Percentiles rank a stretch among this genome's conserved stretches.
These are phyloP conservation scores for Zalophus californianus DNA, from an alignment of 2,797 vertebrate genomes.

Conservation along the genomic window DNA sequence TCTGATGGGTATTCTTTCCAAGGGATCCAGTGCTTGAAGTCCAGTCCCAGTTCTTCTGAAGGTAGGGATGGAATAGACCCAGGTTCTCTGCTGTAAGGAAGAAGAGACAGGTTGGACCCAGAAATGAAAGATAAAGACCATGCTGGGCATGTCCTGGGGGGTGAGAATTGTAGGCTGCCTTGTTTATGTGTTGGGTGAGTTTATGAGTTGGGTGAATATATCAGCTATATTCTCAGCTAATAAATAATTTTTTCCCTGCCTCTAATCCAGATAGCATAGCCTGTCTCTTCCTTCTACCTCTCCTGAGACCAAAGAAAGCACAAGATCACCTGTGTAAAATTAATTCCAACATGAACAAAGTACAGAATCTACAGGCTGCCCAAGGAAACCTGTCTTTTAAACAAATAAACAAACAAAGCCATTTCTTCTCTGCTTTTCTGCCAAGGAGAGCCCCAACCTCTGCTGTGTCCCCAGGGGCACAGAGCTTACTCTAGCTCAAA, in stretches of 20 bases:
- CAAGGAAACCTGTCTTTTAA: background rate
- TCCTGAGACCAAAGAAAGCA: background rate
- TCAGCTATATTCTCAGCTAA: background rate
- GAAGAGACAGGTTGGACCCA: background rate
- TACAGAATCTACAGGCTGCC: background rate
- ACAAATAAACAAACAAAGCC: background rate
- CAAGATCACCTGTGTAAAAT: constrained; percentile 20
- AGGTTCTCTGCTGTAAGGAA: background rate
- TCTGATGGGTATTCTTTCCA: background rate
- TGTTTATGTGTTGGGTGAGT: background rate
- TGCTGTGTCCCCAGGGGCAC: background rate
- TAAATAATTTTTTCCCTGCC: background rate
- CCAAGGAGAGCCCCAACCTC: background rate
- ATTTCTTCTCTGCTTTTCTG: background rate
- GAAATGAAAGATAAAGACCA: background rate
- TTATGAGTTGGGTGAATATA: background rate
- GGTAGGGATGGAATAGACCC: background rate
- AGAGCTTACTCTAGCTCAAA: background rate
- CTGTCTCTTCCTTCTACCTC: background rate
- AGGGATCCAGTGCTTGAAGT: background rate
- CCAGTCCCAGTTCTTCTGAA: background rate
- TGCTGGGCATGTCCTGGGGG: too few species aligned
- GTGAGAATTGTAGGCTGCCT: background rate
- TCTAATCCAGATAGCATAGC: background rate
- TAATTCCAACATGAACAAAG: background rate